Evolutionary conservation across 2,797 vertebrate genomes (phyloP), one percentile per base, ranked within the genome.

Genomic region (Rhynchonycteris naso): DNA sequence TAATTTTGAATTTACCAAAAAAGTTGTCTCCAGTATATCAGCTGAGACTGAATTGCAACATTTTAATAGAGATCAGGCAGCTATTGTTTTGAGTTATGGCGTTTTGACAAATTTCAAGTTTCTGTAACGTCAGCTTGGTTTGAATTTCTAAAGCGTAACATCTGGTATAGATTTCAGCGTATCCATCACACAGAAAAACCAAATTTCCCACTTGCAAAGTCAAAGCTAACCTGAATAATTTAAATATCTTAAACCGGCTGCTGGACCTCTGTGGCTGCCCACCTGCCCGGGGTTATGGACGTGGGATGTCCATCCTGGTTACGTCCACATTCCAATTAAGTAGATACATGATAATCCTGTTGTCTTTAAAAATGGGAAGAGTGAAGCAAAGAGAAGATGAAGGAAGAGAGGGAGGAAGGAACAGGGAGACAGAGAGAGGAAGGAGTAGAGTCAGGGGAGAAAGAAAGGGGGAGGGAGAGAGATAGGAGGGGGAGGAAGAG

Each of bases 1-100:
- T 94, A 95, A 97, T 96, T 97, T 97, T 94, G 63, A 94, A 92
- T 66, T 93, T 91, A 56, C 94, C 68, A 88, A 88, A 79, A 96
- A 96, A 88, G 88, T 89, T n/a, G 74, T 83, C 95, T 97, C 63
- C 43, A 95, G 96, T 83, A 3, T 96, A 93, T 97, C 82, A 87
- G 69, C 65, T 61, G 47, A 92, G 90, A 86, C 7, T 0, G 80
- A 89, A 92, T 71, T 7, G 5, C 50, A 88, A 66, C 28, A 68
- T 94, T 94, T 95, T 97, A 94, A 89, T 80, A 93, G 71, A 68
- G 78, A 93, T 94, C 89, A 82, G 92, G 28, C 72, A 97, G 87
- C 68, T 85, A 89, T 88, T 95, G 89, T 68, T 85, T 83, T 68
- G 54, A 96, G 78, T 85, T 86, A 93, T 81, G 83, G 47, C 93